Base-by-base conservation (phyloP, 1,140 invertebrate genomes). In the Neomicropteryx cornuta region DNA sequence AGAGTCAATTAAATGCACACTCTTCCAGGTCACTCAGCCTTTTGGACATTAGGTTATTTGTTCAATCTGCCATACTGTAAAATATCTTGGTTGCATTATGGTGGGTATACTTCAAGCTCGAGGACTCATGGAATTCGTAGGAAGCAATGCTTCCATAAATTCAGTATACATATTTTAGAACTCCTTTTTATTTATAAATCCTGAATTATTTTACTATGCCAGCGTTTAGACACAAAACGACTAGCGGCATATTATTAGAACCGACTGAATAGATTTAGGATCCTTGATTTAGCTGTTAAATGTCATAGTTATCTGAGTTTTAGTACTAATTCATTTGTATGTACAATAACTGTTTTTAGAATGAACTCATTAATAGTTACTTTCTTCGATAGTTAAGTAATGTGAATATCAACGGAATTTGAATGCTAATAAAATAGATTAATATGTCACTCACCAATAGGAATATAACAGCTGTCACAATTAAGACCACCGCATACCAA, bases 381-480 rank as follows among this genome's bases (percentile, higher is more conserved):
- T 28, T 20, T 33, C 30, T 35, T 41, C 14, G 18, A 27, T 28
- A 30, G 11, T 11, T 28, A 24, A 41, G 14, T 33, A 31, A 34
- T 21, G 11, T n/a, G 21, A 43, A 32, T 18, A 10, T 18, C 4
- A 38, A 30, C 27, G 11, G 3, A 39, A 5, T 29, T 18, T 38
- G 13, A 10, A 23, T 11, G n/a, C n/a, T 16, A 16, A 21, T 17
- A 18, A 11, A 16, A n/a, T n/a, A n/a, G n/a, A n/a, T n/a, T n/a
- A 36, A 13, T 39, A 20, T 17, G 33, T 46, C 43, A 73, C 81
- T 75, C 71, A 91, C 87, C 78, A 91, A 55, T 23, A 88, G 56
- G 3, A 78, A 72, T 36, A 90, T 63, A 17, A 87, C 73, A 5
- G 72, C 78, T n/a, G 83, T 61, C 27, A 84, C 67, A 23, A 86